phyloP scores from a whole-genome alignment of 2,113 vertebrate species.

The Scomber colias region DNA sequence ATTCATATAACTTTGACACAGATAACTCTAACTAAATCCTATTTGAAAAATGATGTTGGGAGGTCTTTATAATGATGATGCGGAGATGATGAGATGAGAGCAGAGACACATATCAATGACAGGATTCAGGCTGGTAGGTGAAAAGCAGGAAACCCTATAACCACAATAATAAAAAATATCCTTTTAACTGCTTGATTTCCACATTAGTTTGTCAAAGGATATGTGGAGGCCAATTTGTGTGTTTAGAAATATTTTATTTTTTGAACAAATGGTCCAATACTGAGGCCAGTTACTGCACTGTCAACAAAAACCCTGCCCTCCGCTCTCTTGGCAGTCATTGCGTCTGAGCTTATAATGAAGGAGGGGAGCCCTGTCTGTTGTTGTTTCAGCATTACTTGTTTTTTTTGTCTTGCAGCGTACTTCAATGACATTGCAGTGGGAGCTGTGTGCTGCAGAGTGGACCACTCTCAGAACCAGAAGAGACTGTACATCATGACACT shows the following conservation, averaged over 20 bases:
- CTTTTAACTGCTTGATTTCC: not conserved
- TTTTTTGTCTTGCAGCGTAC: conserved; percentile 88
- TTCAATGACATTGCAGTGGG: conserved; percentile 99
- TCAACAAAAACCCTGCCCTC: not conserved
- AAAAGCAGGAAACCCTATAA: too few species aligned
- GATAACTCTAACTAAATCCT: not conserved
- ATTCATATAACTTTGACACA: not conserved
- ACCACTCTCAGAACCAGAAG: conserved; percentile 99
- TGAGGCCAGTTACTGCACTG: too few species aligned
- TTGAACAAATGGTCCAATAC: too few species aligned
- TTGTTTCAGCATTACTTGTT: not conserved
- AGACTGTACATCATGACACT: conserved; percentile 99
- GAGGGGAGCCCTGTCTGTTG: not conserved
- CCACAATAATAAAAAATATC: too few species aligned
- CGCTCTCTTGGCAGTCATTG: not conserved
- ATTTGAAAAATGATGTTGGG: not conserved
- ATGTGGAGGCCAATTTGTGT: too few species aligned
- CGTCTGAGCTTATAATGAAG: not conserved
- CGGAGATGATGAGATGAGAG: not conserved
- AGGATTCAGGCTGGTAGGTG: too few species aligned
- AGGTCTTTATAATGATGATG: not conserved
- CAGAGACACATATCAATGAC: too few species aligned
- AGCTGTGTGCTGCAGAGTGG: conserved; percentile 98
- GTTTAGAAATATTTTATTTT: too few species aligned
- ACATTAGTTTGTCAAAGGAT: not conserved